Conservation (phyloP, 2,888 invertebrate species). For the Drosophila setosimentum region DNA sequence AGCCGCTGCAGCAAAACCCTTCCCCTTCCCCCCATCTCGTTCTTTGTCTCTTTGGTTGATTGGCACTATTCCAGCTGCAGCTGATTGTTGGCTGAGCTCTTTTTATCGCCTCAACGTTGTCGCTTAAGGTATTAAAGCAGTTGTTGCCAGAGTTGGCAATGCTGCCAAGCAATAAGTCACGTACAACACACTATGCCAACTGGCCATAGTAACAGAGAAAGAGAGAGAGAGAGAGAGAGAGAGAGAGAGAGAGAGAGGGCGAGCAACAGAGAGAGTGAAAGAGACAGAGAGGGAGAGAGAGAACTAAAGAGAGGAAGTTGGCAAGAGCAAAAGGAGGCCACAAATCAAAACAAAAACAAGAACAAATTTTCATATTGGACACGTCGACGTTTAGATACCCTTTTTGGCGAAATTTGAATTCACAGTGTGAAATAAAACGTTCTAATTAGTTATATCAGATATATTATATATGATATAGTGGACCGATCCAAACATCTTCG, state of each 20-base stretch:
- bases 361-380: neutral
- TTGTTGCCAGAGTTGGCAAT: constrained; percentile 49
- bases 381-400: neutral
- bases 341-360: neutral
- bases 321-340: constrained; percentile 19
- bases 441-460: no score
- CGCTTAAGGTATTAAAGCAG: constrained; percentile 26
- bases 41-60: constrained; percentile 5
- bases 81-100: constrained; percentile 36
- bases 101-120: constrained; percentile 47
- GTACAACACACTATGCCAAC: constrained; percentile 46
- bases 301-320: constrained; percentile 7
- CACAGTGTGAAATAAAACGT: neutral
- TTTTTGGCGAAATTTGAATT: neutral
- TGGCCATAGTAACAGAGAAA: constrained; percentile 11
- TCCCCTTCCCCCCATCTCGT: neutral
- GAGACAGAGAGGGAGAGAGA: neutral
- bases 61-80: constrained; percentile 56
- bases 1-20: constrained; percentile 19
- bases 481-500: neutral
- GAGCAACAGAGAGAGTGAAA: neutral
- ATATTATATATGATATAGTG: no score
- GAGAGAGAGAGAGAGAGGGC: constrained; percentile 1
- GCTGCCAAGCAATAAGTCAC: constrained; percentile 67
- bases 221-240: neutral